Base-by-base conservation (phyloP, 2,113 vertebrate species). In the Dicaeum eximium region DNA sequence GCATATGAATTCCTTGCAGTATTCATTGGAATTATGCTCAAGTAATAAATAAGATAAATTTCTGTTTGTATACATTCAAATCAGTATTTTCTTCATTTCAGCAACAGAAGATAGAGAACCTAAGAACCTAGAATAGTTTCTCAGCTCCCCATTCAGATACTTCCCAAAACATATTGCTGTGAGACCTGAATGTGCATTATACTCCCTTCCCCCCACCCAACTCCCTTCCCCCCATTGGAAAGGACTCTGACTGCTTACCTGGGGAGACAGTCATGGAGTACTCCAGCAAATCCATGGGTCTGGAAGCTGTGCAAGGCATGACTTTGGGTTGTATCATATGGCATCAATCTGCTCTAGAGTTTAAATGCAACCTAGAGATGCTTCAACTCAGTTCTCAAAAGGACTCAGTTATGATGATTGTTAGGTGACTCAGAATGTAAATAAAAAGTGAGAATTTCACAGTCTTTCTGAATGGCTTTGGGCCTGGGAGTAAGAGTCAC, bases 251-350 rank as follows among this genome's bases (percentile, higher is more conserved):
- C 22, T 47, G 9, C 15, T 70, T 82, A 16, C 10, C 1, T 67
- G 13, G 30, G 38, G 35, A 82, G 33, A 82, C 5, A 40, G 25
- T 10, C 8, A 24, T 8, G 22, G 54, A 70, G 11, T 74, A 57
- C 35, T 79, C 24, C 22, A 78, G 33, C 7, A 72, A 54, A 72
- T 56, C 14, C 50, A 47, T 4, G 16, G 18, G 18, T 44, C 64
- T 78, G 51, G 50, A 44, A 56, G 28, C 24, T 57, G 62, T 62
- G 25, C 28, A 88, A 27, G 11, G 42, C 17, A 85, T 3, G 42
- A 35, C 38, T 58, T 45, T 3, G 7, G 17, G n/a, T 58, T 2
- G 0, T 35, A 38, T 16, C 37, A 40, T 4, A 78, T 1, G 11
- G 17, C 22, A 74, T 9, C 14, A 69, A 51, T 13, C 25, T 88